Conservation (phyloP, 2,113 vertebrate genomes). For the Rhea pennata region DNA sequence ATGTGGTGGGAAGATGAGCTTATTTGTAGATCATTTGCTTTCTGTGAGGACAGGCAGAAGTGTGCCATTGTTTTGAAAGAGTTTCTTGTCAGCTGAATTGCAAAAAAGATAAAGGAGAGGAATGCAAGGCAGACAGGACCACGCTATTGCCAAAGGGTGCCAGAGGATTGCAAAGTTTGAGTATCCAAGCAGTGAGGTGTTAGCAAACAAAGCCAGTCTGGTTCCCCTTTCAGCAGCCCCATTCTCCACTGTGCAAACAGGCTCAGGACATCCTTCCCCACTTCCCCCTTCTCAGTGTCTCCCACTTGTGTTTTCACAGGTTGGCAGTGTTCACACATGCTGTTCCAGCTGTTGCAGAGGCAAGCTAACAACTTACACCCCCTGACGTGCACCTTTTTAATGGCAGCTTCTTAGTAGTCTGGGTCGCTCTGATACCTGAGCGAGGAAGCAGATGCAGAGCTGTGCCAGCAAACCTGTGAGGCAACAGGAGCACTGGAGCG, state of each 20-base stretch:
- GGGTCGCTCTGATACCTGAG: not conserved
- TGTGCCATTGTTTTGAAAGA: constrained; percentile 19
- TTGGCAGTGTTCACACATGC: not conserved
- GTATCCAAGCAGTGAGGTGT: constrained; percentile 24
- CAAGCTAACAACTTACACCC: not conserved
- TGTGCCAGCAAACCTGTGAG: not conserved
- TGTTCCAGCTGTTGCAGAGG: not conserved
- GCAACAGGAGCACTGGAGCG: not conserved
- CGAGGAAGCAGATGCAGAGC: not conserved
- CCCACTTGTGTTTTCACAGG: not conserved
- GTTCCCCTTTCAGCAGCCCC: constrained; percentile 25
- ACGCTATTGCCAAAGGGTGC: constrained; percentile 17
- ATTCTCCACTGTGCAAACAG: not conserved
- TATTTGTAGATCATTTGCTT: constrained; percentile 1
- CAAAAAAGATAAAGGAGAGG: not conserved
- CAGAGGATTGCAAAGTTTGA: constrained; percentile 25
- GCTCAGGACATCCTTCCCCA: not conserved
- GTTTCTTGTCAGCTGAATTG: not conserved
- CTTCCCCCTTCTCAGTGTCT: not conserved
- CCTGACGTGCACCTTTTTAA: not conserved
- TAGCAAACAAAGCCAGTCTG: constrained; percentile 47
- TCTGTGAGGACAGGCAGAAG: not conserved
- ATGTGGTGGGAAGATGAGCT: not conserved
- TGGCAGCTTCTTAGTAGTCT: not conserved
- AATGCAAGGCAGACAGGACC: not conserved